phyloP scores from a whole-genome alignment of 2,888 invertebrate species.

The Asteroscopus sphinx region DNA sequence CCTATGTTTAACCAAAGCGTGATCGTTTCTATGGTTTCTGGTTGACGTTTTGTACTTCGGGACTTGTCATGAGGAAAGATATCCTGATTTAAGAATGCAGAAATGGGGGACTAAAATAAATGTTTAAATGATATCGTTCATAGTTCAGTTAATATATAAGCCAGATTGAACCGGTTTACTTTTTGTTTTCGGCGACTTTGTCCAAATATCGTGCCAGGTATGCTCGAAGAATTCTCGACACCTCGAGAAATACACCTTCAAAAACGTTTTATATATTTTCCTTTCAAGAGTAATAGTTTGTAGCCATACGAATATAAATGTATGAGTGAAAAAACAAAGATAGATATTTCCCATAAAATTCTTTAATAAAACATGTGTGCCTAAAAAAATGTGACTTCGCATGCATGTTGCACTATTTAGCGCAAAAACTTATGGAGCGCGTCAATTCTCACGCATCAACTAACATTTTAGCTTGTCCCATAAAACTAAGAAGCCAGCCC shows the following conservation, averaged over 20 bases:
- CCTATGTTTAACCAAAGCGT: neutral
- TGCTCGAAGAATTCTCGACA: constrained; percentile 8
- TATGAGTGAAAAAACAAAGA: neutral
- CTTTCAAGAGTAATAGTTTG: neutral
- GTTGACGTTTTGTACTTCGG: constrained; percentile 1
- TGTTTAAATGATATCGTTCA: neutral
- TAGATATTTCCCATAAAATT: neutral
- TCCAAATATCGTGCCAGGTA: constrained; percentile 12
- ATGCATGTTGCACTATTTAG: neutral
- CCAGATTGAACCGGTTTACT: neutral
- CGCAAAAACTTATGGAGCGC: neutral
- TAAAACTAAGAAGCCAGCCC: constrained; percentile 14
- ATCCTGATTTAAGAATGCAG: neutral
- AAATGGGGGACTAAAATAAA: neutral
- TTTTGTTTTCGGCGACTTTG: constrained; percentile 2
- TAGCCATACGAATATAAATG: no score
- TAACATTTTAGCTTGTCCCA: constrained; percentile 2
- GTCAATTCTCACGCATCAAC: neutral
- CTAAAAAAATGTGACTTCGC: neutral
- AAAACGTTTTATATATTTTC: constrained; percentile 6
- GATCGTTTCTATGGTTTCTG: constrained; percentile 42
- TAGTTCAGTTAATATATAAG: neutral
- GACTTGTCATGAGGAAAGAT: neutral
- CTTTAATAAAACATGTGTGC: neutral
- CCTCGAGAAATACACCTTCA: constrained; percentile 9